Conservation (phyloP, 2,888 invertebrate genomes). For the Herminia tarsipennalis region DNA sequence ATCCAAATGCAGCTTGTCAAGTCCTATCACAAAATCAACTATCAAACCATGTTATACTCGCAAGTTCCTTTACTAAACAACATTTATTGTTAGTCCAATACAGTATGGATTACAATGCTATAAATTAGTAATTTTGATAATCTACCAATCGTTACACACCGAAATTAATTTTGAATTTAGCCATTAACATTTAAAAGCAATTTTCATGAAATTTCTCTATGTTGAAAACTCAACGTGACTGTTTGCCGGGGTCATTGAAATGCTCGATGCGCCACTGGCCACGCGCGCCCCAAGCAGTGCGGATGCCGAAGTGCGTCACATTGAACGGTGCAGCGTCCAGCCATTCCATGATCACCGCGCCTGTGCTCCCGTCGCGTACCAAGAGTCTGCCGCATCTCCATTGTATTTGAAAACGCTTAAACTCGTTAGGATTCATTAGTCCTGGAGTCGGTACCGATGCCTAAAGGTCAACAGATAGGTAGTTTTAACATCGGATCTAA, state of each 20-base stretch:
- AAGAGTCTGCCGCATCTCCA: slow-evolving; percentile 84
- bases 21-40: not conserved
- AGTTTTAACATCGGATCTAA: slow-evolving; percentile 20
- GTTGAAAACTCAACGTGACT: slow-evolving; percentile 73
- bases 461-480: slow-evolving; percentile 65
- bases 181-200: slow-evolving; percentile 69
- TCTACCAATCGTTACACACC: slow-evolving; percentile 22
- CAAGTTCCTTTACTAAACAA: slow-evolving; percentile 35
- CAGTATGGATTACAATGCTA: slow-evolving; percentile 18
- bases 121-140: slow-evolving; percentile 32
- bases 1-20: slow-evolving; percentile 45
- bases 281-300: slow-evolving; percentile 88
- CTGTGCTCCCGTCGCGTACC: slow-evolving; percentile 78
- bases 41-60: slow-evolving; percentile 21
- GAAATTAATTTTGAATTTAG: slow-evolving; percentile 42
- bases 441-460: slow-evolving; percentile 85
- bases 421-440: slow-evolving; percentile 84
- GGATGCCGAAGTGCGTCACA: slow-evolving; percentile 86
- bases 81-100: slow-evolving; percentile 39
- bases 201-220: slow-evolving; percentile 44
- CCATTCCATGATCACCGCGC: slow-evolving; percentile 86
- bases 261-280: slow-evolving; percentile 87
- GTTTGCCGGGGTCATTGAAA: slow-evolving; percentile 57
- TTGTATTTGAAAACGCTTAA: slow-evolving; percentile 83
- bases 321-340: slow-evolving; percentile 86